phyloP scores from a whole-genome alignment of 2,888 invertebrate genomes.

The Oxytorus armatus region DNA sequence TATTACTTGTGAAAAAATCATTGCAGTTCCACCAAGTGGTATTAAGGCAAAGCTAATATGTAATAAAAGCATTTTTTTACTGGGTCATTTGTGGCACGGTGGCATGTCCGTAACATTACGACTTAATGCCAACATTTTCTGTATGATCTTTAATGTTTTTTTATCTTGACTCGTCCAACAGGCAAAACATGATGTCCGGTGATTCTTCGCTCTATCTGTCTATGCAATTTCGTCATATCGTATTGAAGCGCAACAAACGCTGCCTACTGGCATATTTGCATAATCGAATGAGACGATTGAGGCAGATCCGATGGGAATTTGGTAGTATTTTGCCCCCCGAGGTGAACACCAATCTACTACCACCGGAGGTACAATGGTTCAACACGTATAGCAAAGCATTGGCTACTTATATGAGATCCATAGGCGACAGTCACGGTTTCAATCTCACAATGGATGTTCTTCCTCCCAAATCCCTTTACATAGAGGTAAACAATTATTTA shows the following conservation, averaged over 20 bases:
- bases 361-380: conserved; percentile 95
- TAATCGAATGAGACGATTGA: conserved; percentile 92
- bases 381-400: conserved; percentile 94
- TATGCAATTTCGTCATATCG: conserved; percentile 93
- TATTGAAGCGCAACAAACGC: conserved; percentile 94
- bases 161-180: too few species aligned
- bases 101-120: too few species aligned
- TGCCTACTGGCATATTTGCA: conserved; percentile 94
- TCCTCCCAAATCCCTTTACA: conserved; percentile 96
- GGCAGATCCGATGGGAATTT: conserved; percentile 97
- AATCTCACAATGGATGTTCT: conserved; percentile 95
- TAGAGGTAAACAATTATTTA: conserved; percentile 89
- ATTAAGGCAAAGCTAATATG: too few species aligned
- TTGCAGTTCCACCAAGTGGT: too few species aligned
- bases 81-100: too few species aligned
- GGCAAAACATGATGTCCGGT: conserved; percentile 55
- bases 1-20: too few species aligned
- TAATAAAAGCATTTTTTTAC: too few species aligned
- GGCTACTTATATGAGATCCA: conserved; percentile 95
- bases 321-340: conserved; percentile 96
- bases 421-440: conserved; percentile 92
- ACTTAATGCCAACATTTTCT: too few species aligned
- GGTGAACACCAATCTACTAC: conserved; percentile 91
- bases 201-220: conserved; percentile 87
- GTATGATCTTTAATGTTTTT: too few species aligned